These are phyloP conservation scores for Diarsia dahlii DNA, from an alignment of 2,888 invertebrate species.

Conservation along the genomic window DNA sequence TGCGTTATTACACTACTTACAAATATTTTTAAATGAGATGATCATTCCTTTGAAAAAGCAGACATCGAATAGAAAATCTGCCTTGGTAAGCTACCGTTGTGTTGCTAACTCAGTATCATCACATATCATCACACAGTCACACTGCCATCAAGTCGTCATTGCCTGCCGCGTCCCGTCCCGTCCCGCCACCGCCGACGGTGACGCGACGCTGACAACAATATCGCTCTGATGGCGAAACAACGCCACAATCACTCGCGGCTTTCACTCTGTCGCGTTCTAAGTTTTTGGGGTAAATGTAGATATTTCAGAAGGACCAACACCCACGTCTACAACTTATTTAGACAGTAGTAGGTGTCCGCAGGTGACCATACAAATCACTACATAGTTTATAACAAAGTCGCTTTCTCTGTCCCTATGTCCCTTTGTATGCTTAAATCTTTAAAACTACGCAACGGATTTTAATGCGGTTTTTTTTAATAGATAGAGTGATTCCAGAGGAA, in stretches of 20 bases:
- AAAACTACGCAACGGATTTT: too few relatives aligned
- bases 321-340: background rate
- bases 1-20: too few relatives aligned
- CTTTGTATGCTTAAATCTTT: too few relatives aligned
- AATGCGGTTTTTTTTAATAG: too few relatives aligned
- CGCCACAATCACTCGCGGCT: slow-evolving; percentile 34
- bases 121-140: too few relatives aligned
- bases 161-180: background rate
- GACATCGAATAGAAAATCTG: background rate
- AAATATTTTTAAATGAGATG: background rate
- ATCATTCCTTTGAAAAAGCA: background rate
- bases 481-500: too few relatives aligned
- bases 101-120: slow-evolving; percentile 39
- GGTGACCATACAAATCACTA: too few relatives aligned
- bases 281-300: background rate
- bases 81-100: background rate
- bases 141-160: slow-evolving; percentile 40
- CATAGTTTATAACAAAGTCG: too few relatives aligned
- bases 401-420: too few relatives aligned
- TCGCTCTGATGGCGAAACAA: slow-evolving; percentile 54
- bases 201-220: slow-evolving; percentile 41
- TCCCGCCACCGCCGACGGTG: background rate
- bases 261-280: slow-evolving; percentile 9
- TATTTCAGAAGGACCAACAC: slow-evolving; percentile 33
- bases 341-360: too few relatives aligned